A percentile compares a stretch with the other conserved stretches of the same genome.
These are phyloP conservation scores for Scalopus aquaticus DNA, from an alignment of 2,113 vertebrate genomes.

Conservation along the genomic window DNA sequence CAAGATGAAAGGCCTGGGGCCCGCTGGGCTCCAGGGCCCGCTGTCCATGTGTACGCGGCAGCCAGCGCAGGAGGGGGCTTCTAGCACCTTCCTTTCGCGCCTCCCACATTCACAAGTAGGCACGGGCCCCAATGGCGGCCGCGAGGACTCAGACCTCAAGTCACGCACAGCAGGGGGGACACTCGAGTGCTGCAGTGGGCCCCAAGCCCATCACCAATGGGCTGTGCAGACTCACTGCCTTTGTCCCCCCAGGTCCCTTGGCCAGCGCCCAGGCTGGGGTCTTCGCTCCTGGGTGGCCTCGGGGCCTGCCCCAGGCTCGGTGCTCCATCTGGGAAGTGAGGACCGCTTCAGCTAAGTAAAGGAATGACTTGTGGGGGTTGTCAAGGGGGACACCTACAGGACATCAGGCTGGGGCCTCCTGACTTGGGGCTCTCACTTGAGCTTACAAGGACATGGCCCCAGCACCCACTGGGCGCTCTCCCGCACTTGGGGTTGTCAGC, in stretches of 20 bases:
- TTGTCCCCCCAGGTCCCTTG: rapidly evolving
- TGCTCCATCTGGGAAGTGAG: neutral
- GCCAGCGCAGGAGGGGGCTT: neutral
- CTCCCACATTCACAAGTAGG: rapidly evolving
- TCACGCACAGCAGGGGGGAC: neutral
- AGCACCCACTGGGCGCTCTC: neutral
- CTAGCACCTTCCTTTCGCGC: neutral
- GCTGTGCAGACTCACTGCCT: too few species aligned
- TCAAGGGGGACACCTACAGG: too few species aligned
- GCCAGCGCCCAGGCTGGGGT: neutral
- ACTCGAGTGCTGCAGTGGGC: rapidly evolving
- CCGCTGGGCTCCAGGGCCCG: neutral
- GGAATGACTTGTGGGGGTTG: too few species aligned
- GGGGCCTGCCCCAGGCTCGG: rapidly evolving
- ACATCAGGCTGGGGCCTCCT: neutral
- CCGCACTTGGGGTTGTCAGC: neutral
- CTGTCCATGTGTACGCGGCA: neutral
- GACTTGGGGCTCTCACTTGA: neutral
- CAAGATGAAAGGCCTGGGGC: neutral
- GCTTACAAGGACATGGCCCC: neutral
- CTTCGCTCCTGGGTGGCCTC: neutral
- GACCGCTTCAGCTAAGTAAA: rapidly evolving
- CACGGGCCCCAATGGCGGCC: neutral
- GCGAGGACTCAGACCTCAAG: too few species aligned
- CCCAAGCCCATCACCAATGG: too few species aligned